Conservation (phyloP, 1,140 invertebrate genomes). For the Hermetia illucens region DNA sequence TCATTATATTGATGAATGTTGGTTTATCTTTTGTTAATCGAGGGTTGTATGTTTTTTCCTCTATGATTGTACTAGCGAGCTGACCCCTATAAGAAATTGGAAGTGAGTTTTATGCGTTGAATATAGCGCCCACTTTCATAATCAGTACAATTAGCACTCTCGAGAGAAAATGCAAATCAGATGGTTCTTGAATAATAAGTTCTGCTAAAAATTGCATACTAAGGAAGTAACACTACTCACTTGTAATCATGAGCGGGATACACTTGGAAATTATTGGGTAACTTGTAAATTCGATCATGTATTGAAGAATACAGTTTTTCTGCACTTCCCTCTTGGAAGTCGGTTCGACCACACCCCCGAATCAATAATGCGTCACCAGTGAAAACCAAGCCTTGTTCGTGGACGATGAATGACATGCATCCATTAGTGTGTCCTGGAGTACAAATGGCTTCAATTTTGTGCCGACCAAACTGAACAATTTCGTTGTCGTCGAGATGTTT, state of each 20-base stretch:
- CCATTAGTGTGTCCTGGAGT: constrained; percentile 97
- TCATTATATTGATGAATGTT: constrained; percentile 89
- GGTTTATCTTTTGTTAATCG: constrained; percentile 69
- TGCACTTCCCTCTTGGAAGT: constrained; percentile 76
- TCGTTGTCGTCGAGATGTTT: constrained; percentile 61
- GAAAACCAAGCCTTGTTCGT: constrained; percentile 66
- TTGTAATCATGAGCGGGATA: constrained; percentile 97
- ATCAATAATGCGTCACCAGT: constrained; percentile 93
- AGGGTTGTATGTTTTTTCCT: constrained; percentile 87
- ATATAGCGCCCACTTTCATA: no score
- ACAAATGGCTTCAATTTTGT: constrained; percentile 52
- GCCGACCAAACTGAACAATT: constrained; percentile 52
- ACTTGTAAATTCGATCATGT: constrained; percentile 72
- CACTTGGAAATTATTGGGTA: constrained; percentile 71
- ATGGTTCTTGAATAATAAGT: no score
- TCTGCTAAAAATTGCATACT: no score
- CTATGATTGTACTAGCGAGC: constrained; percentile 73
- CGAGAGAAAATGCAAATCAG: no score
- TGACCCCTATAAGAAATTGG: constrained; percentile 46
- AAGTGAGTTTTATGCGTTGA: no score
- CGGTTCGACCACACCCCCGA: constrained; percentile 71
- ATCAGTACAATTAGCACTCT: no score
- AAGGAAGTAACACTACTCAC: no score
- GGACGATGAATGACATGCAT: constrained; percentile 45
- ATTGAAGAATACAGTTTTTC: constrained; percentile 77